A percentile compares a stretch with the other conserved stretches of the same genome.
These are phyloP conservation scores for Hetaerina americana DNA, from an alignment of 1,140 invertebrate species.

Conservation along the genomic window DNA sequence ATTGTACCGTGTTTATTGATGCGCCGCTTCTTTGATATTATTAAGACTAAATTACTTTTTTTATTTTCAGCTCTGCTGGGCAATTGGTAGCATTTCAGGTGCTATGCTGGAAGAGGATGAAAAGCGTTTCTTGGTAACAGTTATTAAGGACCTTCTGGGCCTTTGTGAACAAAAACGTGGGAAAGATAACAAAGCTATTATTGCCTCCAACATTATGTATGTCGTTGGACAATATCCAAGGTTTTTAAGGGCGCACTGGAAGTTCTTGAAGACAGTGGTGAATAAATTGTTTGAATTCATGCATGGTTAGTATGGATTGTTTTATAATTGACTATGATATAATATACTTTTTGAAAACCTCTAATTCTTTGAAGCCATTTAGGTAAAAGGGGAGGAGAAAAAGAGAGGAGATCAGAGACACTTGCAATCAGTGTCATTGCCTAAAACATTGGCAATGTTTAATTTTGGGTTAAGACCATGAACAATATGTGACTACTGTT, in stretches of 20 bases:
- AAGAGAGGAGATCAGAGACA: too few species aligned
- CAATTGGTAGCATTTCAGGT: constrained; percentile 98
- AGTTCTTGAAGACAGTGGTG: constrained; percentile 99
- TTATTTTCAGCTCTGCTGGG: constrained; percentile 77
- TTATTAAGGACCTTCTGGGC: constrained; percentile 96
- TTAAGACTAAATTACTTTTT: not conserved
- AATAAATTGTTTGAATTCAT: constrained; percentile 99
- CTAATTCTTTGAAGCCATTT: too few species aligned
- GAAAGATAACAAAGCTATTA: constrained; percentile 99
- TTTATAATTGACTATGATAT: too few species aligned
- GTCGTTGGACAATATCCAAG: constrained; percentile 99
- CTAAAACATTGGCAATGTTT: too few species aligned
- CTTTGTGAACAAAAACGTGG: constrained; percentile 99
- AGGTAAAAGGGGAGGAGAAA: too few species aligned
- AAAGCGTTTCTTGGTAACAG: constrained; percentile 96
- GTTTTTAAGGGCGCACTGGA: constrained; percentile 98
- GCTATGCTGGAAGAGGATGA: constrained; percentile 99
- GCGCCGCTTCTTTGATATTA: too few species aligned
- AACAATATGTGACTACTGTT: too few species aligned
- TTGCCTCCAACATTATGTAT: constrained; percentile 99
- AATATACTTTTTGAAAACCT: too few species aligned
- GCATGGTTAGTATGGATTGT: constrained; percentile 55
- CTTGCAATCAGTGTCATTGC: too few species aligned
- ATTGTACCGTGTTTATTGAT: too few species aligned
- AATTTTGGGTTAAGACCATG: too few species aligned